A percentile compares a stretch with the other conserved stretches of the same genome.
Evolutionary conservation across 2,888 invertebrate species (phyloP).

Genomic region (Bembecia ichneumoniformis): DNA sequence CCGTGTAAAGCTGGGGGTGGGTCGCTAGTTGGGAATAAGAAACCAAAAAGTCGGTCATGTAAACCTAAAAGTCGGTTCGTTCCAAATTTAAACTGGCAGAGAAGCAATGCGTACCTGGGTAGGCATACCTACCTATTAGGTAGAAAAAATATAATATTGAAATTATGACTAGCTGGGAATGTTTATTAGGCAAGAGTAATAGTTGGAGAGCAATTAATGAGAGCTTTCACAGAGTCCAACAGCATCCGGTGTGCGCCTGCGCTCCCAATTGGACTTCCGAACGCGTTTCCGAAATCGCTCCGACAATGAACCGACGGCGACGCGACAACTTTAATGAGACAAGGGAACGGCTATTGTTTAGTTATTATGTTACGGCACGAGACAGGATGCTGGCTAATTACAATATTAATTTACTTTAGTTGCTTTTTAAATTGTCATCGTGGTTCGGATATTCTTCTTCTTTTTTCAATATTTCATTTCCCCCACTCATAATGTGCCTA

Average conservation of each 20-base stretch:
- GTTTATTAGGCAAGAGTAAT: background rate
- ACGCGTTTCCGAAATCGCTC: conserved; percentile 62
- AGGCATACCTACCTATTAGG: no score
- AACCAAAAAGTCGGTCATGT: no score
- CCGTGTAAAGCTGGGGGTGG: no score
- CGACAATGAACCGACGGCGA: conserved; percentile 28
- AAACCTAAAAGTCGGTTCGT: no score
- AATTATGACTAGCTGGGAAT: no score
- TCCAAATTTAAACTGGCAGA: no score
- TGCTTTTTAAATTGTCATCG: background rate
- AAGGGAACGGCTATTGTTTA: conserved; percentile 64
- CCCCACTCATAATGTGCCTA: no score
- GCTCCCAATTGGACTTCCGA: conserved; percentile 72
- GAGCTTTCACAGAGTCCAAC: conserved; percentile 53
- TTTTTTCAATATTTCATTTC: no score
- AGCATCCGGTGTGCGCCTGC: conserved; percentile 56
- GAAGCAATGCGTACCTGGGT: no score
- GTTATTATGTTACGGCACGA: conserved; percentile 63
- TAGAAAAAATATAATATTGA: background rate
- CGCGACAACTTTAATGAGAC: conserved; percentile 50
- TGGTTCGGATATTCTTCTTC: background rate
- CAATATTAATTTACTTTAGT: conserved; percentile 33
- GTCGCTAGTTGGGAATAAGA: no score
- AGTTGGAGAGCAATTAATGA: conserved; percentile 12
- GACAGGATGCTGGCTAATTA: conserved; percentile 69